Conservation (phyloP, 2,113 vertebrate genomes). For the Xiphophorus maculatus region DNA sequence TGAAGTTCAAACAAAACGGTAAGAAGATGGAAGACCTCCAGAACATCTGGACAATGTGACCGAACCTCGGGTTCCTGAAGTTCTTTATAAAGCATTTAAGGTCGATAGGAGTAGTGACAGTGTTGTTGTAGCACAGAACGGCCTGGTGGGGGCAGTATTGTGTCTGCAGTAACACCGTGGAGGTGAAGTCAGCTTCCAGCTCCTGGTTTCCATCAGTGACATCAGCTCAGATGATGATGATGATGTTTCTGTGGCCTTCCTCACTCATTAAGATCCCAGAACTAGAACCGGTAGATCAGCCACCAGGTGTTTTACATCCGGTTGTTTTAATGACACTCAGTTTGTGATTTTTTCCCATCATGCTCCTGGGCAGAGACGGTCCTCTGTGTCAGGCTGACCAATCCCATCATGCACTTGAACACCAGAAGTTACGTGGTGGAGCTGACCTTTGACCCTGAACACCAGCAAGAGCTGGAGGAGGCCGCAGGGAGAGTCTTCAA, state of each 20-base stretch:
- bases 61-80: background rate
- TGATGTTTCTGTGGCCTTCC: background rate
- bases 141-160: background rate
- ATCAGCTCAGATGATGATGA: background rate
- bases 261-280: background rate
- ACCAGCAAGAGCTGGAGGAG: slow-evolving; percentile 66
- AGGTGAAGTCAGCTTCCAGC: background rate
- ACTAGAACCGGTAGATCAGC: background rate
- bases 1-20: slow-evolving; percentile 52
- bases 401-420: slow-evolving; percentile 68
- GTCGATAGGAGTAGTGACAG: background rate
- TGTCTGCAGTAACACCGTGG: background rate
- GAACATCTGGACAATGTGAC: background rate
- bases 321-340: background rate
- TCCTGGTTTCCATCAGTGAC: too few relatives aligned
- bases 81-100: background rate
- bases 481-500: slow-evolving; percentile 71
- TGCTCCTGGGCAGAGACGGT: slow-evolving; percentile 53
- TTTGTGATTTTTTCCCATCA: slow-evolving; percentile 58
- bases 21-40: background rate
- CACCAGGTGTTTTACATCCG: background rate
- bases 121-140: background rate
- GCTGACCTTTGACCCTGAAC: slow-evolving; percentile 80
- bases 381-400: slow-evolving; percentile 75
- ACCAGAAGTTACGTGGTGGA: slow-evolving; percentile 77